Percentiles rank a stretch among this genome's conserved stretches.
Evolutionary conservation across 2,113 vertebrate genomes (phyloP).

Genomic region (Apodemus sylvaticus): DNA sequence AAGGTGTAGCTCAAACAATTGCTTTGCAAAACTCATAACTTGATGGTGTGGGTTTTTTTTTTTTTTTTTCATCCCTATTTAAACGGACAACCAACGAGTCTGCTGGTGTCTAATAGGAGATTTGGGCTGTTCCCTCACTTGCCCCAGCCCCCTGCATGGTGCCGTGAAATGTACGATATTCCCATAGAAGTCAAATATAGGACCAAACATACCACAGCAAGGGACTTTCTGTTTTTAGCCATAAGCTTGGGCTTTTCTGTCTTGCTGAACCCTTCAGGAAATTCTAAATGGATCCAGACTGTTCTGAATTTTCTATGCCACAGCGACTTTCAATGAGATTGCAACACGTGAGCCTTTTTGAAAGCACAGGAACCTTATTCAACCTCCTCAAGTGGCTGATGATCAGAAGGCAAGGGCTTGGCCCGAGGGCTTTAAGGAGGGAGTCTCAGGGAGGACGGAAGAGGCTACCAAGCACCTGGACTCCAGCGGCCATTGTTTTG

Average conservation of each 20-base stretch:
- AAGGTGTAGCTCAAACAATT: conserved; percentile 14
- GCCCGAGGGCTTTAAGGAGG: neutral
- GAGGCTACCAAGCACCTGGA: neutral
- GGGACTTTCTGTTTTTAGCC: conserved; percentile 59
- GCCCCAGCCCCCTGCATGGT: neutral
- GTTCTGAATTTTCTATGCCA: neutral
- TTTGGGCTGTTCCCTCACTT: neutral
- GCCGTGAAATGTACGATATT: conserved; percentile 4
- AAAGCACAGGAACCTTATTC: neutral
- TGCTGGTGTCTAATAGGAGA: neutral
- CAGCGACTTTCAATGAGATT: neutral
- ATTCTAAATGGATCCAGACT: neutral
- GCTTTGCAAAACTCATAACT: neutral
- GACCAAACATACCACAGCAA: neutral
- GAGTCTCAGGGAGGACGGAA: neutral
- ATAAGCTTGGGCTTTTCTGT: neutral
- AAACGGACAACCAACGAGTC: neutral
- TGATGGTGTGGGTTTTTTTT: neutral
- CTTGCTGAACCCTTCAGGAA: conserved; percentile 8
- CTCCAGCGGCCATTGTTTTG: neutral
- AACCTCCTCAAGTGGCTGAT: neutral
- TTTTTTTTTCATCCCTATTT: neutral
- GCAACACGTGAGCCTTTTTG: neutral
- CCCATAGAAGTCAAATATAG: neutral
- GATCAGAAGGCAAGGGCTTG: neutral